A percentile compares a stretch with the other conserved stretches of the same genome.
Evolutionary conservation across 2,888 invertebrate genomes (phyloP).

Genomic region (Eupithecia tripunctaria): DNA sequence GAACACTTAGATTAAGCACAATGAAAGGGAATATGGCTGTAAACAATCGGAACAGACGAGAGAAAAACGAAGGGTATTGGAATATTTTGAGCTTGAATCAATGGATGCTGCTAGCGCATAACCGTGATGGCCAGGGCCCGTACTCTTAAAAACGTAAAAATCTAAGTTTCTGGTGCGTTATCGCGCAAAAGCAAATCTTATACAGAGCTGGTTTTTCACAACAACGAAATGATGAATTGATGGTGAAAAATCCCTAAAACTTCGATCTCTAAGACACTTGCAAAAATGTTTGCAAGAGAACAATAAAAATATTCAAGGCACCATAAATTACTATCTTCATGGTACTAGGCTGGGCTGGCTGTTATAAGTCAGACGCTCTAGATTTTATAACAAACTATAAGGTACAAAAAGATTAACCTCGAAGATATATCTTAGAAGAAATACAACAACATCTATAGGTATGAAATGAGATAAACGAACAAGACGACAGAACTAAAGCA

Average conservation of each 20-base stretch:
- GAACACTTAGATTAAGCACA: conserved; percentile 30
- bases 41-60: conserved; percentile 3
- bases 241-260: not conserved
- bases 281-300: not conserved
- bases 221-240: not conserved
- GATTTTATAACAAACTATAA: not conserved
- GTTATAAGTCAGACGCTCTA: not conserved
- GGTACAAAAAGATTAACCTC: not conserved
- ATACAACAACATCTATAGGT: not conserved
- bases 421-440: not conserved
- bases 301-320: not conserved
- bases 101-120: not conserved
- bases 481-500: not conserved
- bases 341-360: not conserved
- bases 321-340: not conserved
- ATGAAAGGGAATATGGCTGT: conserved; percentile 24
- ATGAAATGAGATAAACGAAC: conserved; percentile 7
- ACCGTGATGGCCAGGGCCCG: not conserved
- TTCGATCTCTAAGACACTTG: not conserved
- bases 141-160: too few relatives aligned
- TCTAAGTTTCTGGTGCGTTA: too few relatives aligned
- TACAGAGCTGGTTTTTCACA: too few relatives aligned
- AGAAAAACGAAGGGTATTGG: not conserved
- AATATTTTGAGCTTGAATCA: not conserved
- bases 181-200: too few relatives aligned